A percentile compares a stretch with the other conserved stretches of the same genome.
Conservation (phyloP, 2,797 vertebrate species). For the Gallinago nigripennis region DNA sequence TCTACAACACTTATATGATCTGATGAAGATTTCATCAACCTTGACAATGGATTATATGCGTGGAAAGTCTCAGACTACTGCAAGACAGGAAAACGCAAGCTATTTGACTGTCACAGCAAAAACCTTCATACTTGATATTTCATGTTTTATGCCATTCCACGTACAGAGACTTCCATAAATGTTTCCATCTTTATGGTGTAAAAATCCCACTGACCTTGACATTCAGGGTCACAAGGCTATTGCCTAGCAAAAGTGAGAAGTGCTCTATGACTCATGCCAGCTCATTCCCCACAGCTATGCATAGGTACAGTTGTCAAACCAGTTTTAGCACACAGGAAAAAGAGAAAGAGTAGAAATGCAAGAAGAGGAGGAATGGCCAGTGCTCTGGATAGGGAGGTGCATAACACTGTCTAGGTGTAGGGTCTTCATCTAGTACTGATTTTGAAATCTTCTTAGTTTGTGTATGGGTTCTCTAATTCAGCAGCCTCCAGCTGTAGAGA, state of each 20-base stretch:
- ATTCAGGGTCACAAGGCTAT: neutral
- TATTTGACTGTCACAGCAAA: neutral
- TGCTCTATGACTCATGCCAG: neutral
- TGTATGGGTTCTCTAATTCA: accelerated
- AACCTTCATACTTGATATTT: neutral
- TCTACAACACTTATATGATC: neutral
- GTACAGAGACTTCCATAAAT: neutral
- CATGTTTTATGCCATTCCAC: neutral
- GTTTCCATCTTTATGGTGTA: neutral
- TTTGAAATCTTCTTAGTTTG: neutral
- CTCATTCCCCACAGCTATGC: neutral
- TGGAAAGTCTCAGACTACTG: neutral
- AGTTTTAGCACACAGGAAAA: neutral
- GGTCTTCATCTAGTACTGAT: neutral
- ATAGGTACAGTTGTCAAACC: neutral
- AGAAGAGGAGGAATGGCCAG: neutral
- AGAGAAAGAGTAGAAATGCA: neutral
- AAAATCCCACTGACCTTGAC: neutral
- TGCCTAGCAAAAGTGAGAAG: neutral
- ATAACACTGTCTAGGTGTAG: neutral
- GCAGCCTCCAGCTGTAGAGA: neutral
- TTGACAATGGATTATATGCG: neutral
- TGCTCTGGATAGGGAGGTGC: neutral
- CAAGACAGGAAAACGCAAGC: neutral
- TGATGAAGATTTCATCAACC: neutral